A percentile compares a stretch with the other conserved stretches of the same genome.
phyloP scores from a whole-genome alignment of 37 sponge, comb jelly and placozoan genomes.

The Dysidea cf. avara region DNA sequence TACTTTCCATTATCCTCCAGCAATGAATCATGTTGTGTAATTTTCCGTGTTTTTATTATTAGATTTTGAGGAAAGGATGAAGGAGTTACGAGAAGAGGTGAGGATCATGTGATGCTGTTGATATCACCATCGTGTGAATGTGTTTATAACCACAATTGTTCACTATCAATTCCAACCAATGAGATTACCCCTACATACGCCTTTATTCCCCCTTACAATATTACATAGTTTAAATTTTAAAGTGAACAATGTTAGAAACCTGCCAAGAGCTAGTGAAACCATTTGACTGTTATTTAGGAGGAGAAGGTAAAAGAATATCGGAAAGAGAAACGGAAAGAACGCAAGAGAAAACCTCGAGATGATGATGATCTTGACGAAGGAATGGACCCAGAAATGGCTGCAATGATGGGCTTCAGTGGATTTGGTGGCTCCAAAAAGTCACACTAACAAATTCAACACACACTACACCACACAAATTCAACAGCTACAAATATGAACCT shows the following conservation, averaged over 20 bases:
- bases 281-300: slow-evolving; percentile 39
- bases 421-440: slow-evolving; percentile 82
- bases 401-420: slow-evolving; percentile 96
- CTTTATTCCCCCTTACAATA: slow-evolving; percentile 5
- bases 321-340: slow-evolving; percentile 54
- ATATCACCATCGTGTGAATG: background rate
- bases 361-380: slow-evolving; percentile 60
- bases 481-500: too few species aligned
- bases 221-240: too few species aligned
- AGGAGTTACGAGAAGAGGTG: slow-evolving; percentile 82
- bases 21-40: too few species aligned
- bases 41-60: too few species aligned
- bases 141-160: too few species aligned
- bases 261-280: too few species aligned
- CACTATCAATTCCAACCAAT: background rate
- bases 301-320: slow-evolving; percentile 68
- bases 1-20: too few species aligned
- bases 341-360: slow-evolving; percentile 42
- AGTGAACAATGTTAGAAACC: too few species aligned
- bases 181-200: slow-evolving; percentile 8
- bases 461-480: slow-evolving; percentile 3
- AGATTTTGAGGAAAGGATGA: slow-evolving; percentile 85
- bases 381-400: slow-evolving; percentile 87
- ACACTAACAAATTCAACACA: slow-evolving; percentile 17
- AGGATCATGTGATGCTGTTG: background rate